Evolutionary conservation across 1,140 invertebrate genomes (phyloP).

Genomic region (Ips typographus): DNA sequence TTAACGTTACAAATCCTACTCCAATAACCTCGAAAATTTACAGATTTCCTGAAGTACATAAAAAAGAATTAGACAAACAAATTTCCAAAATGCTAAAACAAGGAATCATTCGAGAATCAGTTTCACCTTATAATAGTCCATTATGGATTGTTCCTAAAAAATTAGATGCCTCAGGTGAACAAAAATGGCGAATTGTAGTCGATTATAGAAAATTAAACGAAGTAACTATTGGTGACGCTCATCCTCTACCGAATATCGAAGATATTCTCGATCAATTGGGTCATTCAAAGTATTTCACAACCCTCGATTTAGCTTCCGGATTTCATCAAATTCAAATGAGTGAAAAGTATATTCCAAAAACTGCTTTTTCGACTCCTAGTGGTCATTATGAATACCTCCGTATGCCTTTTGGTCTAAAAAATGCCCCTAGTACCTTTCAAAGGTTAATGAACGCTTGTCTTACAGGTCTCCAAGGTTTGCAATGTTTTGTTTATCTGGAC

Average conservation of each 20-base stretch:
- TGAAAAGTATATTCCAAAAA: conserved; percentile 51
- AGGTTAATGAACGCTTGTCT: conserved; percentile 49
- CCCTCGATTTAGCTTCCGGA: conserved; percentile 55
- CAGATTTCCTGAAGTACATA: conserved; percentile 48
- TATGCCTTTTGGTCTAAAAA: conserved; percentile 51
- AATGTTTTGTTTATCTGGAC: conserved; percentile 50
- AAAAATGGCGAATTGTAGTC: conserved; percentile 51
- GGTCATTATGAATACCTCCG: conserved; percentile 46
- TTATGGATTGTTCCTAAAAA: conserved; percentile 53
- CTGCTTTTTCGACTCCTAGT: conserved; percentile 51
- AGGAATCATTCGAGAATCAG: conserved; percentile 49
- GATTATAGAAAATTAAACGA: conserved; percentile 52
- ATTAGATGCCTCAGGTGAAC: conserved; percentile 48
- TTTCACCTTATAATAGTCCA: conserved; percentile 47
- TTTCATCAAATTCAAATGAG: conserved; percentile 56
- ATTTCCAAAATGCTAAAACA: conserved; percentile 52
- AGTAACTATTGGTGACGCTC: conserved; percentile 48
- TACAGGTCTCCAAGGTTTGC: conserved; percentile 43
- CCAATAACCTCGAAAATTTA: conserved; percentile 47
- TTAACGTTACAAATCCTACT: conserved; percentile 37
- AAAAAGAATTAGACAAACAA: conserved; percentile 51
- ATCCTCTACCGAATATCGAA: conserved; percentile 57
- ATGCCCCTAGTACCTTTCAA: conserved; percentile 48
- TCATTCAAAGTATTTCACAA: conserved; percentile 54
- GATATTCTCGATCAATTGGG: conserved; percentile 53